phyloP scores from a whole-genome alignment of 2,888 invertebrate genomes.

The Cantharis rustica region DNA sequence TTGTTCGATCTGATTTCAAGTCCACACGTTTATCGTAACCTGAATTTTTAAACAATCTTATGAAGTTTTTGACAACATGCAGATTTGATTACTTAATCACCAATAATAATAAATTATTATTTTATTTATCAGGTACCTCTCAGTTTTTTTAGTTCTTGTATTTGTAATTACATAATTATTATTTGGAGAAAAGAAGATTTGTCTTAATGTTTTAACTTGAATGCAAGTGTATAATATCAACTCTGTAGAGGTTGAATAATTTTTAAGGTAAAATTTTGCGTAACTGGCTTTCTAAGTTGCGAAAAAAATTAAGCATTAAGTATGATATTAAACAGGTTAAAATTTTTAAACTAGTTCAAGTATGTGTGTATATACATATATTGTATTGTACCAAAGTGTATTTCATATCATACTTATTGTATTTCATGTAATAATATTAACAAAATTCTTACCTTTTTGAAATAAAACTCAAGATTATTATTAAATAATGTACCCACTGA shows the following conservation, averaged over 20 bases:
- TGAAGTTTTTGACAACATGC: background rate
- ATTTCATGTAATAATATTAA: background rate
- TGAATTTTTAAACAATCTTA: background rate
- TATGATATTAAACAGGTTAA: conserved; percentile 3
- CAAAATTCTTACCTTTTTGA: background rate
- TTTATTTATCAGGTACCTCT: no score
- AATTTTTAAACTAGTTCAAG: conserved; percentile 11
- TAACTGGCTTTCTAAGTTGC: conserved; percentile 10
- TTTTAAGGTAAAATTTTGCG: conserved; percentile 1
- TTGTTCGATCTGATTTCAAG: background rate
- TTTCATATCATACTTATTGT: background rate
- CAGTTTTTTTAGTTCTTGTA: background rate
- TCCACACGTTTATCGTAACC: background rate
- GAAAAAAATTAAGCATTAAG: conserved; percentile 11
- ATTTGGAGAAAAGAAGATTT: background rate
- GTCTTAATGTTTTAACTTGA: background rate
- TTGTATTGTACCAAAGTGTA: background rate
- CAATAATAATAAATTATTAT: no score
- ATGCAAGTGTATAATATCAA: background rate
- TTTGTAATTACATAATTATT: background rate
- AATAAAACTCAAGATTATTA: background rate
- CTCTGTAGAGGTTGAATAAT: background rate
- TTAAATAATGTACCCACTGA: background rate
- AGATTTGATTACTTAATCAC: background rate
- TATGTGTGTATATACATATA: background rate